These are phyloP conservation scores for Coelopa frigida DNA, from an alignment of 1,140 invertebrate species.

Conservation along the genomic window DNA sequence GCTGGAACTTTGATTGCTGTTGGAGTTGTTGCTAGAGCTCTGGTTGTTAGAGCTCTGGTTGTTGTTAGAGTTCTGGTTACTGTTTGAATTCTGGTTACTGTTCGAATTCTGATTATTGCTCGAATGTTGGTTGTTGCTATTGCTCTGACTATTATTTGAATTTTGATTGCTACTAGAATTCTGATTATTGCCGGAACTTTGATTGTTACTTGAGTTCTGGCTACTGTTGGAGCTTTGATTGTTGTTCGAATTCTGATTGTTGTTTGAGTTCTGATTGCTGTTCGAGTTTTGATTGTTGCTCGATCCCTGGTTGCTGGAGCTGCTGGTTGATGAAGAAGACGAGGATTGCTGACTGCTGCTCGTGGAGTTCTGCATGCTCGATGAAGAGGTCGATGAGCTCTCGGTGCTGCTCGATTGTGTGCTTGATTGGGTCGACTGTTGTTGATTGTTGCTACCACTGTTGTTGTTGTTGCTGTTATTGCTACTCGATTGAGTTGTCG, in stretches of 20 bases:
- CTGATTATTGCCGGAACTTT: conserved; percentile 12
- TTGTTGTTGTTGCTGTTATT: background rate
- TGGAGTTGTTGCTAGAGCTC: conserved; percentile 11
- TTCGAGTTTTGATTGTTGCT: conserved; percentile 13
- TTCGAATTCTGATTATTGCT: conserved; percentile 19
- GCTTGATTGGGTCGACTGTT: conserved; percentile 2
- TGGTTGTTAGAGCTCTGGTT: conserved; percentile 26
- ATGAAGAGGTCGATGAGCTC: conserved; percentile 14
- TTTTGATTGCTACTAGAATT: conserved; percentile 12
- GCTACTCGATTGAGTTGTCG: conserved; percentile 15
- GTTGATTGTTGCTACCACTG: conserved; percentile 4
- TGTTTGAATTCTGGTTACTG: conserved; percentile 16
- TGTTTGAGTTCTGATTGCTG: conserved; percentile 15
- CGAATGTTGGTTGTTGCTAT: conserved; percentile 16
- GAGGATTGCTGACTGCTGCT: conserved; percentile 17
- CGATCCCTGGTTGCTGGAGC: conserved; percentile 15
- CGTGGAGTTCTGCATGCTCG: conserved; percentile 14
- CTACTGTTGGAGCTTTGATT: conserved; percentile 17
- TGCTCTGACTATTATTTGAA: conserved; percentile 14
- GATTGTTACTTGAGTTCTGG: conserved; percentile 16
- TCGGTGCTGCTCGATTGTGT: conserved; percentile 19
- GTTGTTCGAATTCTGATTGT: conserved; percentile 18
- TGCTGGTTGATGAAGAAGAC: conserved; percentile 13
- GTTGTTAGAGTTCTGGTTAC: conserved; percentile 15
- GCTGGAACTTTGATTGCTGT: conserved; percentile 1